Evolutionary conservation across 2,797 vertebrate genomes (phyloP).

Genomic region (Nasua narica): DNA sequence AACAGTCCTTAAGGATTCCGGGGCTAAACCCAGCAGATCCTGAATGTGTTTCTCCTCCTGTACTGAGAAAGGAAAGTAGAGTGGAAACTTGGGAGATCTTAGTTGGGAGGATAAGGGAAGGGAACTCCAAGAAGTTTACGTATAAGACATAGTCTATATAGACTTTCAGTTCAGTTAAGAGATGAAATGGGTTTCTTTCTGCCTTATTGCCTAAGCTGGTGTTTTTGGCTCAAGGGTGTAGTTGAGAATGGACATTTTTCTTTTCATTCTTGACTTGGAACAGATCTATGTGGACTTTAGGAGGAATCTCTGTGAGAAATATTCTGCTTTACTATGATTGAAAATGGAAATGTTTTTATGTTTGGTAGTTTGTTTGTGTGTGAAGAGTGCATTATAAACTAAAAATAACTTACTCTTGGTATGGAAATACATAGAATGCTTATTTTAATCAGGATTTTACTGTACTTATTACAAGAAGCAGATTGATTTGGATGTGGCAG

Average conservation of each 20-base stretch:
- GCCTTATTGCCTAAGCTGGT: background rate
- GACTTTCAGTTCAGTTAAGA: background rate
- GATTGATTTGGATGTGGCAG: background rate
- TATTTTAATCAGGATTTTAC: background rate
- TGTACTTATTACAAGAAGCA: conserved; percentile 11
- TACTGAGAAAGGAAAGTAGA: background rate
- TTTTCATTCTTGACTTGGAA: background rate
- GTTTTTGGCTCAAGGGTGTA: background rate
- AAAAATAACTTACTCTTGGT: background rate
- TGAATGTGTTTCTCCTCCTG: background rate
- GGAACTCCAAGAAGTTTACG: background rate
- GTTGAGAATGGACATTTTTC: background rate
- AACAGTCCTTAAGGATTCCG: background rate
- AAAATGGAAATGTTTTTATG: background rate
- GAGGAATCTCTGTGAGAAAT: conserved; percentile 24
- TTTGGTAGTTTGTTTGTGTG: background rate
- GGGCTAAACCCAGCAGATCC: background rate
- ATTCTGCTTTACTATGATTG: background rate
- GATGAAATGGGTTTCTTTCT: background rate
- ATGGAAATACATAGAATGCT: background rate
- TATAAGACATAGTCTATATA: background rate
- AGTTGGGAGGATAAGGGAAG: background rate
- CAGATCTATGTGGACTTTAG: background rate
- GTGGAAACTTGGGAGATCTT: background rate
- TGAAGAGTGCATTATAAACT: conserved; percentile 2